phyloP scores from a whole-genome alignment of 2,113 vertebrate species.

The Cebus imitator region DNA sequence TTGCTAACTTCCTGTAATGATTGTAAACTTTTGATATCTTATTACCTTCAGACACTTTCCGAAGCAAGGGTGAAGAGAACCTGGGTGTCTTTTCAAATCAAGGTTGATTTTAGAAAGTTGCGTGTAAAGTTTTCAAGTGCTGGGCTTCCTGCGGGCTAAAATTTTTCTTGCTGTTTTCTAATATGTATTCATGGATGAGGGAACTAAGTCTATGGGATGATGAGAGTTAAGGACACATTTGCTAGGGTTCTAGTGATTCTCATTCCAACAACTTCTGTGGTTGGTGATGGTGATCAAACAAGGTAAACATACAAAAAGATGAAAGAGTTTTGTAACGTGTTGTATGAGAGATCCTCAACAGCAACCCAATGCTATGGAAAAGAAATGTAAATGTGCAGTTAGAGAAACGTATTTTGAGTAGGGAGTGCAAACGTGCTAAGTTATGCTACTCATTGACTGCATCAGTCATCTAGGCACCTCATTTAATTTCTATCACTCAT shows the following conservation, averaged over 20 bases:
- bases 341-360: neutral
- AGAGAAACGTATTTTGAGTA: neutral
- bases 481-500: no score
- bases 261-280: no score
- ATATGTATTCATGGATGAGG: neutral
- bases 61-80: neutral
- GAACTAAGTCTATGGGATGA: neutral
- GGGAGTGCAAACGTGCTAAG: neutral
- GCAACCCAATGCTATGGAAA: neutral
- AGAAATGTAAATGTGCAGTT: neutral
- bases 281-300: neutral
- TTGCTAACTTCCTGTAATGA: accelerated
- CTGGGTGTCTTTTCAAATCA: no score
- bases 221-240: no score
- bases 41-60: neutral
- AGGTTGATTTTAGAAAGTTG: neutral
- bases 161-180: neutral
- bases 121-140: no score
- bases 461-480: no score
- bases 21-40: neutral
- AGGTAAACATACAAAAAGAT: neutral
- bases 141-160: no score
- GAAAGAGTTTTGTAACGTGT: neutral
- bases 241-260: neutral
- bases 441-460: no score